Evolutionary conservation across 2,113 vertebrate genomes (phyloP).

Genomic region (Indicator indicator): DNA sequence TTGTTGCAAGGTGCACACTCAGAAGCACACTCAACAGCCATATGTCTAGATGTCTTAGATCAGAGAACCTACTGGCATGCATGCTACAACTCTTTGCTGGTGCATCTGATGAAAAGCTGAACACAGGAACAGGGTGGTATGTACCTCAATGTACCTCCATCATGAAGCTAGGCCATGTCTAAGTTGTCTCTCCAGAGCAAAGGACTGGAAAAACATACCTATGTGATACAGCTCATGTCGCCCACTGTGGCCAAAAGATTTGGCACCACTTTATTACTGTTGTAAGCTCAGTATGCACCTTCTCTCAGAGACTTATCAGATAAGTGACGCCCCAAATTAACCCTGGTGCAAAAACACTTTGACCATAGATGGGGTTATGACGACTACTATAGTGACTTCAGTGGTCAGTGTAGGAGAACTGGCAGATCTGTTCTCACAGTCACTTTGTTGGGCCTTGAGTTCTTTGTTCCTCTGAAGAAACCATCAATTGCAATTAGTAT

Average conservation of each 20-base stretch:
- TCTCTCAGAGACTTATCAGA: not conserved
- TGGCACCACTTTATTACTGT: not conserved
- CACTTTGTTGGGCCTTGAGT: not conserved
- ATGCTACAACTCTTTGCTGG: not conserved
- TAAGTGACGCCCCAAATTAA: not conserved
- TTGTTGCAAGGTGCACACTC: not conserved
- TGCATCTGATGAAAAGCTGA: not conserved
- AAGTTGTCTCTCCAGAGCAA: not conserved
- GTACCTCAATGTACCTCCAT: accelerated
- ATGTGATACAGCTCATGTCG: not conserved
- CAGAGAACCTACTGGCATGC: not conserved
- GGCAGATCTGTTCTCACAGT: not conserved
- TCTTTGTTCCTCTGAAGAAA: not conserved
- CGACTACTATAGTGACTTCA: not conserved
- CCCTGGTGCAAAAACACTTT: not conserved
- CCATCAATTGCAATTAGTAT: not conserved
- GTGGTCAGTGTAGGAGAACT: not conserved
- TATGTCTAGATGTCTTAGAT: not conserved
- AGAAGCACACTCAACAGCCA: not conserved
- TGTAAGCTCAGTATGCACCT: not conserved
- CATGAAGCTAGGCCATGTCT: not conserved
- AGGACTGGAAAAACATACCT: not conserved
- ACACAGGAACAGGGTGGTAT: accelerated
- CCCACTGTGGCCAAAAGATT: not conserved
- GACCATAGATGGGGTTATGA: not conserved